Conservation (phyloP, 2,888 invertebrate species). For the Syrphus vitripennis region DNA sequence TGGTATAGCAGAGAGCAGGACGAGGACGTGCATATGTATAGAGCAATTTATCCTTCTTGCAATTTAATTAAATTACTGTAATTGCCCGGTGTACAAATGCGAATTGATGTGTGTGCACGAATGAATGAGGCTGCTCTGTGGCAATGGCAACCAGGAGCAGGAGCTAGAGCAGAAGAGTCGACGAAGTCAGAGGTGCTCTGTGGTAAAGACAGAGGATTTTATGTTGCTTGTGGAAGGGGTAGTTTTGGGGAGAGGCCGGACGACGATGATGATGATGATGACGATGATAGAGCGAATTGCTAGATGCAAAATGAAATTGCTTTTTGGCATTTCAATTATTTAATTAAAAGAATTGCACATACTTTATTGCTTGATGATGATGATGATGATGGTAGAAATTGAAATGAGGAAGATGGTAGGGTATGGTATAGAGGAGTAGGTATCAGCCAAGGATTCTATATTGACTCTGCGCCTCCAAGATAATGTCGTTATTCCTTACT, state of each 20-base stretch:
- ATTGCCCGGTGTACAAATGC: constrained; percentile 72
- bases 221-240: neutral
- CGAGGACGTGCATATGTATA: constrained; percentile 56
- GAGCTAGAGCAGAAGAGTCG: neutral
- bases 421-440: neutral
- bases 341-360: constrained; percentile 72
- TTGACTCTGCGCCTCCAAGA: constrained; percentile 38
- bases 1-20: neutral
- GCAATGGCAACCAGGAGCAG: neutral
- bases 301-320: constrained; percentile 71
- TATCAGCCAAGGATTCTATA: neutral
- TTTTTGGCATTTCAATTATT: constrained; percentile 72
- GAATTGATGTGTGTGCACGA: constrained; percentile 71
- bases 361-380: constrained; percentile 67
- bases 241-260: constrained; percentile 35
- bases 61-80: constrained; percentile 72
- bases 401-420: neutral
- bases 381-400: constrained; percentile 24
- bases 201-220: constrained; percentile 42
- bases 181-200: constrained; percentile 32
- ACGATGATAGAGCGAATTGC: constrained; percentile 71
- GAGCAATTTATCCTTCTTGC: constrained; percentile 72
- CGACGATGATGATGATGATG: constrained; percentile 46
- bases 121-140: constrained; percentile 59
- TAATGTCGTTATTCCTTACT: constrained; percentile 10